Conservation (phyloP, 2,888 invertebrate species). For the Anthoptus insignis region DNA sequence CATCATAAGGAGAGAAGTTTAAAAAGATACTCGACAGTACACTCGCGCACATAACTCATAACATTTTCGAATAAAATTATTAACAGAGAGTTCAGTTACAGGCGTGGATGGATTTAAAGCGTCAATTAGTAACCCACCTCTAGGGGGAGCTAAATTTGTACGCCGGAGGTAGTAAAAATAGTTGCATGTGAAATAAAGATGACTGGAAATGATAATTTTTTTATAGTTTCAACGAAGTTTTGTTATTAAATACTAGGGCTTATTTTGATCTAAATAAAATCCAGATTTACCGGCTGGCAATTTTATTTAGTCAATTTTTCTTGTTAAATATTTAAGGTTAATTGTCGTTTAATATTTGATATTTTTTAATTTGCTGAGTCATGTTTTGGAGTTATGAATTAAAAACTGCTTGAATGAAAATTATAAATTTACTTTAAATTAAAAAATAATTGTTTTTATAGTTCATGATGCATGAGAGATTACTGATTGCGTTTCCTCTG, state of each 20-base stretch:
- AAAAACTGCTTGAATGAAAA: too few species aligned
- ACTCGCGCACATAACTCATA: constrained; percentile 46
- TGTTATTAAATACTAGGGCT: not conserved
- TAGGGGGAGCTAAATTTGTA: constrained; percentile 73
- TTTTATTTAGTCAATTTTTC: too few species aligned
- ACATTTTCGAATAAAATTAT: constrained; percentile 40
- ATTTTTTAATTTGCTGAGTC: too few species aligned
- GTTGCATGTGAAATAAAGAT: constrained; percentile 58
- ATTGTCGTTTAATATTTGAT: too few species aligned
- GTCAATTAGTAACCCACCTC: constrained; percentile 75
- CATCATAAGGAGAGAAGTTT: constrained; percentile 6
- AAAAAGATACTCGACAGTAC: constrained; percentile 36
- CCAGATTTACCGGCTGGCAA: too few species aligned
- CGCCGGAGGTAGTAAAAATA: constrained; percentile 70
- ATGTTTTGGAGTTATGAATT: too few species aligned
- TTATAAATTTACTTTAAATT: too few species aligned
- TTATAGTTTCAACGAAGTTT: not conserved
- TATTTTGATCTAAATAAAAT: too few species aligned
- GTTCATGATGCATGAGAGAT: too few species aligned
- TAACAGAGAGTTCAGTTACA: constrained; percentile 53
- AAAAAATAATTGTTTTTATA: too few species aligned
- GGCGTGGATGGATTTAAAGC: constrained; percentile 79
- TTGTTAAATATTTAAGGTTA: too few species aligned
- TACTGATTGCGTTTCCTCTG: too few species aligned
- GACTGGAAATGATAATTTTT: constrained; percentile 17